Conservation (phyloP, 2,888 invertebrate genomes). For the Lomographa bimaculata region DNA sequence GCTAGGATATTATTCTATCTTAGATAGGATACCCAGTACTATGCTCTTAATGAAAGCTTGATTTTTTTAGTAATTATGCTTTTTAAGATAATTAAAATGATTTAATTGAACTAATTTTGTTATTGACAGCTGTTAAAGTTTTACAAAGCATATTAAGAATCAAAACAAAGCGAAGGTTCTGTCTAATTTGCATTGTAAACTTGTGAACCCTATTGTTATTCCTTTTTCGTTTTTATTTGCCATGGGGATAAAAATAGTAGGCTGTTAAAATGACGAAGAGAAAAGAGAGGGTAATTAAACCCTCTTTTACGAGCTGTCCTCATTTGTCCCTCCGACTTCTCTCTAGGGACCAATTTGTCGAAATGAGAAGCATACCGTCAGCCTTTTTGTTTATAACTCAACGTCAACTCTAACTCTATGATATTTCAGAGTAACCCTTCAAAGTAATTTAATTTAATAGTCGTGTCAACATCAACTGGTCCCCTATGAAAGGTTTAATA, state of each 20-base stretch:
- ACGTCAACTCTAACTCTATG: slow-evolving; percentile 28
- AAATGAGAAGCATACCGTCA: slow-evolving; percentile 45
- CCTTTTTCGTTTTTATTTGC: slow-evolving; percentile 30
- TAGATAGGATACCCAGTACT: too few species aligned
- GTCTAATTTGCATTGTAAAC: slow-evolving; percentile 1
- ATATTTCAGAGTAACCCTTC: slow-evolving; percentile 17
- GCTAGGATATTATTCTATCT: too few species aligned
- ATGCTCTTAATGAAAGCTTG: too few species aligned
- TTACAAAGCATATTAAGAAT: too few species aligned
- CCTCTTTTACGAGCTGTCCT: slow-evolving; percentile 53
- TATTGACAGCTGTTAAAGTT: too few species aligned
- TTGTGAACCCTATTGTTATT: slow-evolving; percentile 12
- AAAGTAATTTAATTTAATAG: slow-evolving; percentile 19
- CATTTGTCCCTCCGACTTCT: slow-evolving; percentile 48
- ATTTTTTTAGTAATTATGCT: too few species aligned
- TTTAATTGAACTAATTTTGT: too few species aligned
- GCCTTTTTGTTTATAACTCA: slow-evolving; percentile 36
- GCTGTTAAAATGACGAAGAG: slow-evolving; percentile 47
- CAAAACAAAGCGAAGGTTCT: too few species aligned
- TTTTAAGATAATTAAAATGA: too few species aligned
- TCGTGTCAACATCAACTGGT: slow-evolving; percentile 16
- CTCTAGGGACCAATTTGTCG: slow-evolving; percentile 43
- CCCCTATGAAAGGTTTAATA: slow-evolving; percentile 15
- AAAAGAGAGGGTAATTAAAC: slow-evolving; percentile 56
- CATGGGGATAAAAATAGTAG: slow-evolving; percentile 40